Percentiles rank a stretch among this genome's conserved stretches.
These are phyloP conservation scores for Hydrolagus colliei DNA, from an alignment of 2,797 vertebrate genomes.

Conservation along the genomic window DNA sequence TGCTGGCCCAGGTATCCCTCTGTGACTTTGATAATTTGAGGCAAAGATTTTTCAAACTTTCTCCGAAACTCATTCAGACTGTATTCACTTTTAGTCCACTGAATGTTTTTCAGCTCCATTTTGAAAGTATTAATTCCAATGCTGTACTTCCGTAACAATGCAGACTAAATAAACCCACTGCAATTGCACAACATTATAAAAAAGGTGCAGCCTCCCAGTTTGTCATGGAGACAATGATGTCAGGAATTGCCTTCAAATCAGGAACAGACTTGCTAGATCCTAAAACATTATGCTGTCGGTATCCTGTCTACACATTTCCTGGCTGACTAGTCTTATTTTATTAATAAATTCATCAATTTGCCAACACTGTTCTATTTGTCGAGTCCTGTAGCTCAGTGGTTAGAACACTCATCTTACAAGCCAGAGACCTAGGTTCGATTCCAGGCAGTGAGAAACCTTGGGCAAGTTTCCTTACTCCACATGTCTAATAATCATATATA, in stretches of 20 bases:
- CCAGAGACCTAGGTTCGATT: no score
- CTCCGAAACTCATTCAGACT: slow-evolving; percentile 34
- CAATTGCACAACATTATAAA: background rate
- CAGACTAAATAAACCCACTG: no score
- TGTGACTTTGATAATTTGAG: slow-evolving; percentile 36
- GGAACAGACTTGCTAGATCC: background rate
- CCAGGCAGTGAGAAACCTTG: no score
- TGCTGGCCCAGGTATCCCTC: slow-evolving; percentile 38
- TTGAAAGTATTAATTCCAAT: background rate
- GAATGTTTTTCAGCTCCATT: slow-evolving; percentile 31
- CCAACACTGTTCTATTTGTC: no score
- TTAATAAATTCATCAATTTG: no score
- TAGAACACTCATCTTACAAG: no score
- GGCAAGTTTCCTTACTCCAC: no score
- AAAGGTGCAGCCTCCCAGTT: background rate
- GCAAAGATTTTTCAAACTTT: slow-evolving; percentile 26
- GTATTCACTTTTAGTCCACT: slow-evolving; percentile 31
- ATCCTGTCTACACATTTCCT: background rate
- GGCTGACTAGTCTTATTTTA: background rate
- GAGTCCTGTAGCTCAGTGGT: no score
- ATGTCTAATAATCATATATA: no score
- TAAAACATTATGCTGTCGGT: no score
- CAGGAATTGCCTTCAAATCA: background rate
- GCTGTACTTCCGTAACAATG: background rate
- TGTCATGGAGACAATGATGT: background rate